Percentiles rank a stretch among this genome's conserved stretches.
These are phyloP conservation scores for Oscheius sp. DNA, from an alignment of 2,888 invertebrate genomes.

Conservation along the genomic window DNA sequence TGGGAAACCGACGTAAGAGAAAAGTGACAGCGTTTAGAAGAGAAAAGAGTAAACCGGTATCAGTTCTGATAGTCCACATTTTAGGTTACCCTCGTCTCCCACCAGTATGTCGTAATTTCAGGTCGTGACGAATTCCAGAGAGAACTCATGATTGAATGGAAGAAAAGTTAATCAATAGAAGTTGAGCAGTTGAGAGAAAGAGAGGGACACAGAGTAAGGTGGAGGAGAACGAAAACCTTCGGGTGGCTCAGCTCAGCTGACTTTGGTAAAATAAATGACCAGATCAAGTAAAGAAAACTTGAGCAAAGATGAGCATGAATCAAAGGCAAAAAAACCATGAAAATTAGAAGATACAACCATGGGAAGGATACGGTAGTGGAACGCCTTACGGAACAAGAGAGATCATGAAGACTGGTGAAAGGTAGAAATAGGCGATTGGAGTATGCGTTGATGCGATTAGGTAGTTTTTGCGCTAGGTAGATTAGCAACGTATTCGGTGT, in stretches of 20 bases:
- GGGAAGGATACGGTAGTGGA: background rate
- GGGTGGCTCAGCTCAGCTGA: background rate
- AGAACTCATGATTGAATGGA: too few relatives aligned
- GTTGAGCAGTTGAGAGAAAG: conserved; percentile 9
- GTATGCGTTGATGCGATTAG: conserved; percentile 36
- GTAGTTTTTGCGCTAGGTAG: conserved; percentile 38
- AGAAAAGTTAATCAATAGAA: conserved; percentile 2
- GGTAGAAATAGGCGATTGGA: conserved; percentile 26
- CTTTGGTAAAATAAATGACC: conserved; percentile 19
- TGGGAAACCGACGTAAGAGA: conserved; percentile 10
- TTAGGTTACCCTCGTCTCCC: background rate
- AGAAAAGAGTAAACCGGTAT: conserved; percentile 34
- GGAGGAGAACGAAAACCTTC: background rate
- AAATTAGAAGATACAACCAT: too few relatives aligned
- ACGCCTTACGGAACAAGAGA: background rate
- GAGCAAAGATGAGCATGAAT: too few relatives aligned
- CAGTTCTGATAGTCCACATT: conserved; percentile 25
- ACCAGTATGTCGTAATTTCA: too few relatives aligned
- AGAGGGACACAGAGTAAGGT: background rate
- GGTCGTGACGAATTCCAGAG: too few relatives aligned
- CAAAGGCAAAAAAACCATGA: background rate
- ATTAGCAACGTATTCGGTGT: conserved; percentile 34
- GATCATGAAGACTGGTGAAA: conserved; percentile 23
- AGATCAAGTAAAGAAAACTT: too few relatives aligned
- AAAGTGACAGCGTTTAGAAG: conserved; percentile 22